Evolutionary conservation across 2,888 invertebrate genomes (phyloP).

Genomic region (Plemyria rubiginata): DNA sequence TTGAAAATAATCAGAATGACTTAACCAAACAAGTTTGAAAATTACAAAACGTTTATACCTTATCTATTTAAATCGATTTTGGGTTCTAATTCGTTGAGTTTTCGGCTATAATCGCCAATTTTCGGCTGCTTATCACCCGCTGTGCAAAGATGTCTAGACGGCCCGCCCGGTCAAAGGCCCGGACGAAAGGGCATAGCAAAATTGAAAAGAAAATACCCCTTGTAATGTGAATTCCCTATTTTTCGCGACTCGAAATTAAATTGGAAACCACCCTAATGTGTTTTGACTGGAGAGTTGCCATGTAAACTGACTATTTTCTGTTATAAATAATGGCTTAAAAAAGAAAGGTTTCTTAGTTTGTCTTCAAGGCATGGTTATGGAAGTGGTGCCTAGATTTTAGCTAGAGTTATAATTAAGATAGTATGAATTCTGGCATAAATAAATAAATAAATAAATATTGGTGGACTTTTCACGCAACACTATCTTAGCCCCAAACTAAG

Average conservation of each 20-base stretch:
- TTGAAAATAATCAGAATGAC: background rate
- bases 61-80: conserved; percentile 16
- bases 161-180: conserved; percentile 71
- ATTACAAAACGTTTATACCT: conserved; percentile 5
- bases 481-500: no score
- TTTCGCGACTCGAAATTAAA: conserved; percentile 48
- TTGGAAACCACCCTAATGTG: conserved; percentile 51
- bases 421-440: no score
- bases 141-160: conserved; percentile 75
- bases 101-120: conserved; percentile 49
- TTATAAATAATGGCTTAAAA: background rate
- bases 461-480: no score
- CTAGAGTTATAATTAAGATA: no score
- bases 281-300: conserved; percentile 3
- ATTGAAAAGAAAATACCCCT: conserved; percentile 69
- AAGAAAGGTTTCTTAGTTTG: background rate
- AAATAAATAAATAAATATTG: no score
- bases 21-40: conserved; percentile 6
- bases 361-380: background rate
- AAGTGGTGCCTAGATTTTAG: no score
- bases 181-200: conserved; percentile 75
- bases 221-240: conserved; percentile 50
- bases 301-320: background rate
- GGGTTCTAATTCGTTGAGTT: conserved; percentile 24
- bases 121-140: conserved; percentile 53